Evolutionary conservation across 2,888 invertebrate genomes (phyloP).

Genomic region (Ormyrus pomaceus): DNA sequence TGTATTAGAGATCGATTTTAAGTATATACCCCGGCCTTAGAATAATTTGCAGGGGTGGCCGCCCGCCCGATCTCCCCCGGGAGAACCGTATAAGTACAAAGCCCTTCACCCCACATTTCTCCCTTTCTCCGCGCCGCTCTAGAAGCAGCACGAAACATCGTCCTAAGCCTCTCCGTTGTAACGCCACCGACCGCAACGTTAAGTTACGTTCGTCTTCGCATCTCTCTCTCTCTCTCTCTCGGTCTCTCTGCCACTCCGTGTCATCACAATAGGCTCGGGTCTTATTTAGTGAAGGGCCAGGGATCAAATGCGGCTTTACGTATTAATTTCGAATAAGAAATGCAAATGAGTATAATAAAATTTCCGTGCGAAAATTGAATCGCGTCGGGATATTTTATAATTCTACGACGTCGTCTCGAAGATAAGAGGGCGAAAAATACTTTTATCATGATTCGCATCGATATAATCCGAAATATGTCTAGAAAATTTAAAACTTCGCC

Average conservation of each 20-base stretch:
- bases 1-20: constrained; percentile 52
- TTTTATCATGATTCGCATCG: too few species aligned
- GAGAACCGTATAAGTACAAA: constrained; percentile 37
- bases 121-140: neutral
- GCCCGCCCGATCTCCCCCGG: neutral
- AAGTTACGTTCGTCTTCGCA: constrained; percentile 7
- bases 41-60: constrained; percentile 30
- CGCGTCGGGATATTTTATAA: too few species aligned
- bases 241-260: constrained; percentile 1
- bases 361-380: too few species aligned
- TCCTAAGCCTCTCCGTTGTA: constrained; percentile 21
- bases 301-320: too few species aligned
- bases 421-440: too few species aligned
- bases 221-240: constrained; percentile 22
- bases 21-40: constrained; percentile 32
- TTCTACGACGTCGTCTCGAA: too few species aligned
- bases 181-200: constrained; percentile 20
- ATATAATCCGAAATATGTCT: too few species aligned
- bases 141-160: neutral
- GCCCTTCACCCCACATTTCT: neutral
- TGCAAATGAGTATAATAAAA: too few species aligned
- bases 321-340: too few species aligned
- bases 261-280: neutral
- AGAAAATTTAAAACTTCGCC: neutral
- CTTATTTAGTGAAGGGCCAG: too few species aligned